phyloP scores from a whole-genome alignment of 2,113 vertebrate genomes.

The Podocnemis expansa region DNA sequence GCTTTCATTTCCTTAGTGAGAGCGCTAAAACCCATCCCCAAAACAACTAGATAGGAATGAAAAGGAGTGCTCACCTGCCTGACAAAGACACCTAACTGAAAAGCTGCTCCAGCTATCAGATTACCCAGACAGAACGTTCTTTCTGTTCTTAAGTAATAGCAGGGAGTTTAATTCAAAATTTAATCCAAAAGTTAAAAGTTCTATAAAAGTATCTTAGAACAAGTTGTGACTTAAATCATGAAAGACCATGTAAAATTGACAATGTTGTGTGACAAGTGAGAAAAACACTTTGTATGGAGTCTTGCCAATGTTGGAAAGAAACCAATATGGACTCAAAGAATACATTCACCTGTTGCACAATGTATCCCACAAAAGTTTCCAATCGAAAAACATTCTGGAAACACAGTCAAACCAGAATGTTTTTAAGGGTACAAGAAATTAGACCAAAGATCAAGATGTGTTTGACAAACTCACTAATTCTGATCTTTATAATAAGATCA shows the following conservation, averaged over 20 bases:
- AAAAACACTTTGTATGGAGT: neutral
- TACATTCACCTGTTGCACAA: rapidly evolving
- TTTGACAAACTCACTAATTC: neutral
- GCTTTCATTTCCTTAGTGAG: neutral
- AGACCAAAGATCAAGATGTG: neutral
- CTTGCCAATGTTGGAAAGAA: neutral
- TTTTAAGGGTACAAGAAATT: neutral
- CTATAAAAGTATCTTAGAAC: neutral
- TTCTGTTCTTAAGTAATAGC: neutral
- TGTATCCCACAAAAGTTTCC: neutral
- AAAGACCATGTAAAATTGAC: neutral
- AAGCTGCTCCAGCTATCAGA: no score
- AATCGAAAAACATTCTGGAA: neutral
- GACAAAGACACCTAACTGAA: neutral
- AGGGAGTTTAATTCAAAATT: neutral
- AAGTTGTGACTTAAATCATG: neutral
- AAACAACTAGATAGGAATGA: neutral
- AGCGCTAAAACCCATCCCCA: neutral
- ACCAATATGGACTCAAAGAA: neutral
- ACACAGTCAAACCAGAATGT: neutral
- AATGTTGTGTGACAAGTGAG: neutral
- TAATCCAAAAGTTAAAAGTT: neutral
- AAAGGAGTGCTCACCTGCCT: neutral
- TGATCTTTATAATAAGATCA: neutral
- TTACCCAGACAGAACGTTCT: no score